A percentile compares a stretch with the other conserved stretches of the same genome.
phyloP scores from a whole-genome alignment of 2,113 vertebrate genomes.

The Phaethornis superciliosus region DNA sequence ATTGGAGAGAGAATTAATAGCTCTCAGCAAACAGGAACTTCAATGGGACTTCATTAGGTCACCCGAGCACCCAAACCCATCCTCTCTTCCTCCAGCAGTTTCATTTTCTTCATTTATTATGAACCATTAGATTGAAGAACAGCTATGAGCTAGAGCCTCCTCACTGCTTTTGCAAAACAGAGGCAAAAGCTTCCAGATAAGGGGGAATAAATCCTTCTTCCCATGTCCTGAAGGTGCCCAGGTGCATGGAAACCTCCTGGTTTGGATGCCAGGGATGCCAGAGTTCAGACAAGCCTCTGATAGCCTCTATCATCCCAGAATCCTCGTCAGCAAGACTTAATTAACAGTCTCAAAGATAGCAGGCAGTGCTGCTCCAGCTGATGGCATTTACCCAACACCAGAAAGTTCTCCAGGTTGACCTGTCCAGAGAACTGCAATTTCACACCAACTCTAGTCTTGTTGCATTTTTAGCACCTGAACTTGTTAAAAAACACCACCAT shows the following conservation, averaged over 20 bases:
- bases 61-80: not conserved
- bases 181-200: not conserved
- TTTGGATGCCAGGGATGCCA: not conserved
- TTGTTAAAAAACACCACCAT: no score
- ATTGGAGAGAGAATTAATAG: constrained; percentile 4
- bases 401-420: not conserved
- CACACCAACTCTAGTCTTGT: not conserved
- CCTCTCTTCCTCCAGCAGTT: not conserved
- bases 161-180: not conserved
- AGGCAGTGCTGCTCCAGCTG: not conserved
- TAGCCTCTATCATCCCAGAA: not conserved
- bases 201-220: not conserved
- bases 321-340: not conserved
- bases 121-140: not conserved
- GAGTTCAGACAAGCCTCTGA: not conserved
- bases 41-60: not conserved
- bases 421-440: not conserved
- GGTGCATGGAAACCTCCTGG: no score
- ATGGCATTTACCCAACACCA: not conserved
- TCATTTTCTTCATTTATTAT: not conserved
- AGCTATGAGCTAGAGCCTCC: not conserved
- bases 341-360: not conserved
- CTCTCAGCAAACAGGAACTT: constrained; percentile 1
- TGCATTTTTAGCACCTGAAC: not conserved
- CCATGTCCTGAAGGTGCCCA: no score